Base-by-base conservation (phyloP, 1,140 invertebrate genomes). In the Aphis craccivora region DNA sequence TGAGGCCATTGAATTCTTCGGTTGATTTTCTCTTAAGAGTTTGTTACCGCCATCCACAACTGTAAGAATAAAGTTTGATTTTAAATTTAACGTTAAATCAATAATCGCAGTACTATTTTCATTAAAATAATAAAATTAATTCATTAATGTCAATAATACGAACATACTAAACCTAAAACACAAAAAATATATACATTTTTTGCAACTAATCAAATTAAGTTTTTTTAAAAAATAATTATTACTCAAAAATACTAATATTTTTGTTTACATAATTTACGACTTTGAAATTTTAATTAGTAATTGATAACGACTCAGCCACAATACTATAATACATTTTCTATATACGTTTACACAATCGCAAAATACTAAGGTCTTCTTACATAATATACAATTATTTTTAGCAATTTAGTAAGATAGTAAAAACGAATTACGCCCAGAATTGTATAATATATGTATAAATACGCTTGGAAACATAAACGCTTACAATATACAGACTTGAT, bases 21-120 rank as follows among this genome's bases (percentile, higher is more conserved):
- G 2, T 37, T 53, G 55, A 22, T 76, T 1, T 25, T 7, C 25
- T 22, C 76, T 92, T 92, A 92, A 53, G 91, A 81, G 20, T 92
- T 51, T 40, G 60, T 83, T 35, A 92, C 76, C 76, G 35, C 91
- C 91, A 83, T 92, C 91, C 76, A 92, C n/a, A 30, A 84, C 91
- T 92, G 90, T 35, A 45, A 81, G 23, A 40, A 51, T 35, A 90
- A 90, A 86, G 11, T 4, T 76, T 18, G 11, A n/a, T 18, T 5
- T 67, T 67, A n/a, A 14, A 11, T 11, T 51, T 51, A 51, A 20
- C 2, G 14, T 76, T n/a, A 35, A 76, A 0, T n/a, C 11, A n/a
- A 60, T 60, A 60, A 60, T 30, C 3, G 2, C 3, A 3, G 30
- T 30, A 60, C 30, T 9, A 60, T 60, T 11, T 30, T 30, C 55